Evolutionary conservation across 2,797 vertebrate genomes (phyloP).

Genomic region (Tapirus indicus): DNA sequence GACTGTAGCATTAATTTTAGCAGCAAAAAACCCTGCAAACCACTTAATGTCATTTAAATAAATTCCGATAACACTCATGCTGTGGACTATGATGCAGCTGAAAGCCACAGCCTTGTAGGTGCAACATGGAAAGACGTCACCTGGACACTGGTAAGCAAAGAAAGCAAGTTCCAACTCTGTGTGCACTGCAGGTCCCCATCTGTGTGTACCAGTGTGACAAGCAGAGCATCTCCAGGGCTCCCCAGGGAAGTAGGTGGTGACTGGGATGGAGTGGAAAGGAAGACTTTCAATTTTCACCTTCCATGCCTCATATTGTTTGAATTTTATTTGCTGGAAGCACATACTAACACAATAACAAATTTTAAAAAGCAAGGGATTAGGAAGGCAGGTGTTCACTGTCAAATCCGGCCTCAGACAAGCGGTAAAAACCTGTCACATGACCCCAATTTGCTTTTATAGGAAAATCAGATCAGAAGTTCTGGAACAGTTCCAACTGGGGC

Average conservation of each 20-base stretch:
- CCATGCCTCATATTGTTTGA: neutral
- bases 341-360: neutral
- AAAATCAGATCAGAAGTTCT: conserved; percentile 5
- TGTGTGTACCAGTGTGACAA: neutral
- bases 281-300: neutral
- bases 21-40: neutral
- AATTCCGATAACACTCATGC: neutral
- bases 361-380: conserved; percentile 37
- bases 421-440: conserved; percentile 33
- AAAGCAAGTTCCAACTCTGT: neutral
- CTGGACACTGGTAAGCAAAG: neutral
- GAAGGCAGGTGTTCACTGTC: conserved; percentile 43
- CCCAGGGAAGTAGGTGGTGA: neutral
- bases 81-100: neutral
- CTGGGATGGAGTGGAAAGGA: neutral
- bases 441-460: neutral
- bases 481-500: neutral
- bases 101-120: neutral
- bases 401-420: conserved; percentile 29
- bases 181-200: too few relatives aligned
- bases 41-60: conserved; percentile 42
- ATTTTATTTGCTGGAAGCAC: conserved; percentile 16
- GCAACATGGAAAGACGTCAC: neutral
- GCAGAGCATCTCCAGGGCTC: neutral
- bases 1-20: neutral